Evolutionary conservation across 2,888 invertebrate species (phyloP).

Genomic region (Trissolcus japonicus): DNA sequence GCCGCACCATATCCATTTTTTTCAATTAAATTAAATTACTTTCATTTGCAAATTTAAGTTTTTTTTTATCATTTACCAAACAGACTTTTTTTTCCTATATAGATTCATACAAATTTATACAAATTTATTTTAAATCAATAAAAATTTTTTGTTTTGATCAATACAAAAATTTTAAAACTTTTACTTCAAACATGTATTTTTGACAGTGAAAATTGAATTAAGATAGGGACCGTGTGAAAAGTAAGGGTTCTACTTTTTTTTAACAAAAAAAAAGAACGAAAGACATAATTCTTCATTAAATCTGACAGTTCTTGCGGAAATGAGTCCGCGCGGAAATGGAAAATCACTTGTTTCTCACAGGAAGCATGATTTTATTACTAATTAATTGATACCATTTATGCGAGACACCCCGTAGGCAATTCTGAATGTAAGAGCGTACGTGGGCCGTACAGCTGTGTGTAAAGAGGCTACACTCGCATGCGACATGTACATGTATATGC

Average conservation of each 20-base stretch:
- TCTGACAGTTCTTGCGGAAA: slow-evolving; percentile 28
- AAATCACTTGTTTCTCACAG: slow-evolving; percentile 45
- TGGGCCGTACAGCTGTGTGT: slow-evolving; percentile 50
- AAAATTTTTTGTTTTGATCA: too few relatives aligned
- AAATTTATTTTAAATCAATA: too few relatives aligned
- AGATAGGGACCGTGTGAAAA: neutral
- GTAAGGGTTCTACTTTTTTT: neutral
- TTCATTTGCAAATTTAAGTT: too few relatives aligned
- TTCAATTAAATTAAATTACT: too few relatives aligned
- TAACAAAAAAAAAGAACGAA: neutral
- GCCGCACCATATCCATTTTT: too few relatives aligned
- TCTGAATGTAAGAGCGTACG: slow-evolving; percentile 64
- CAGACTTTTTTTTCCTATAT: too few relatives aligned
- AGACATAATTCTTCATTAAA: slow-evolving; percentile 41
- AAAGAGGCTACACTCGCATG: slow-evolving; percentile 61
- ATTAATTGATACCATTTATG: slow-evolving; percentile 55
- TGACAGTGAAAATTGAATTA: neutral
- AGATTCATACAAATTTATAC: too few relatives aligned
- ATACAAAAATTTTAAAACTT: neutral
- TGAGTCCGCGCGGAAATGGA: slow-evolving; percentile 24
- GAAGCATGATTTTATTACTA: slow-evolving; percentile 53
- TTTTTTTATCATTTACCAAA: too few relatives aligned
- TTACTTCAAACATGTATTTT: neutral
- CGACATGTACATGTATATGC: slow-evolving; percentile 64
- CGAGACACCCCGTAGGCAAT: slow-evolving; percentile 69